Evolutionary conservation across 2,888 invertebrate species (phyloP).

Genomic region (Mellilla xanthometata): DNA sequence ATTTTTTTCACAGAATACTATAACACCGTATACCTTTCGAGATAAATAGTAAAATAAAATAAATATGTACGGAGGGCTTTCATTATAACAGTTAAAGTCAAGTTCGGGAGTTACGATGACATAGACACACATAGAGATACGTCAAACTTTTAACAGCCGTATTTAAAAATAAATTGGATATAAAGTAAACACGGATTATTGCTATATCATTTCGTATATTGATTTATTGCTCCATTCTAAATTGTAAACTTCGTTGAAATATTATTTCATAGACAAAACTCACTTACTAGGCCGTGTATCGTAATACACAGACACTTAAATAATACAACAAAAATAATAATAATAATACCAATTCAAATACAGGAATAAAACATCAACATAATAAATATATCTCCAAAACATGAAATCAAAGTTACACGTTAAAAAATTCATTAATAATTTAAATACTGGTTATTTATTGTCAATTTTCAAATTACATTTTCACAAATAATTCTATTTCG

Average conservation of each 20-base stretch:
- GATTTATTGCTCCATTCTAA: conserved; percentile 74
- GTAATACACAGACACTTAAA: conserved; percentile 59
- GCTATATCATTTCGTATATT: conserved; percentile 41
- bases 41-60: too few relatives aligned
- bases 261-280: conserved; percentile 48
- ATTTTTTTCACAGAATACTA: too few relatives aligned
- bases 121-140: too few relatives aligned
- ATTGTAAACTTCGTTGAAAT: conserved; percentile 78
- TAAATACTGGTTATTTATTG: conserved; percentile 82
- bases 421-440: conserved; percentile 59
- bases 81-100: too few relatives aligned
- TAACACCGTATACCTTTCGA: too few relatives aligned
- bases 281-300: conserved; percentile 54
- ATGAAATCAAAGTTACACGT: conserved; percentile 55
- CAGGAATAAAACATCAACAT: conserved; percentile 67
- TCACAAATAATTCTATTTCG: conserved; percentile 40
- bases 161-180: too few relatives aligned
- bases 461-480: conserved; percentile 70
- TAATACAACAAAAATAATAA: conserved; percentile 60
- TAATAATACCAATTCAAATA: conserved; percentile 76
- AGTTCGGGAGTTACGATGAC: too few relatives aligned
- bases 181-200: conserved; percentile 23
- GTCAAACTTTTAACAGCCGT: too few relatives aligned
- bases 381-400: conserved; percentile 67
- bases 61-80: too few relatives aligned